A percentile compares a stretch with the other conserved stretches of the same genome.
These are phyloP conservation scores for Prosapia bicincta DNA, from an alignment of 2,888 invertebrate species.

Conservation along the genomic window DNA sequence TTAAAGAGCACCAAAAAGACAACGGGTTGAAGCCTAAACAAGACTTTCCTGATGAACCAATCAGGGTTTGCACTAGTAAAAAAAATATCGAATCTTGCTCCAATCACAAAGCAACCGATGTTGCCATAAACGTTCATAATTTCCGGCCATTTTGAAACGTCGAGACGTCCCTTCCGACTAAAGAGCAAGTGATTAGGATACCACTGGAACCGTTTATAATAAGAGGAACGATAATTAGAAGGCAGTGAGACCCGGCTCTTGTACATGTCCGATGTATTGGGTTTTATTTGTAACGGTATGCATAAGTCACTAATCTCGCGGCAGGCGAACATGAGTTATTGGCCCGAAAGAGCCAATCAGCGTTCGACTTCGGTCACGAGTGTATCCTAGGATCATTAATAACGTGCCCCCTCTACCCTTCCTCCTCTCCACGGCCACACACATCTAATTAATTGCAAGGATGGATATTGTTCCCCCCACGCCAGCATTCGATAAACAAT, in stretches of 20 bases:
- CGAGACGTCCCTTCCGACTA: neutral
- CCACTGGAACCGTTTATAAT: neutral
- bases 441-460: constrained; percentile 20
- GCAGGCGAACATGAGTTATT: constrained; percentile 18
- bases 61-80: no score
- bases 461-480: constrained; percentile 15
- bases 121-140: no score
- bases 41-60: no score
- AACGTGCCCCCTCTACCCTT: constrained; percentile 7
- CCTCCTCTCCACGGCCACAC: constrained; percentile 6
- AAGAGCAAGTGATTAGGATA: neutral
- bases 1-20: no score
- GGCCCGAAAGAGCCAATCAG: constrained; percentile 11
- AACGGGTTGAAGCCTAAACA: no score
- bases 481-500: constrained; percentile 19
- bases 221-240: neutral
- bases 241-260: neutral
- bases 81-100: no score
- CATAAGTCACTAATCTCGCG: neutral
- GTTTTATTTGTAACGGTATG: neutral
- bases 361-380: constrained; percentile 14
- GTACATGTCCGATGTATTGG: neutral
- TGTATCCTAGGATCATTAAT: constrained; percentile 2
- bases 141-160: neutral
- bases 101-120: no score